A percentile compares a stretch with the other conserved stretches of the same genome.
phyloP scores from a whole-genome alignment of 2,888 invertebrate genomes.

The Rhimphoctona megacephalus region DNA sequence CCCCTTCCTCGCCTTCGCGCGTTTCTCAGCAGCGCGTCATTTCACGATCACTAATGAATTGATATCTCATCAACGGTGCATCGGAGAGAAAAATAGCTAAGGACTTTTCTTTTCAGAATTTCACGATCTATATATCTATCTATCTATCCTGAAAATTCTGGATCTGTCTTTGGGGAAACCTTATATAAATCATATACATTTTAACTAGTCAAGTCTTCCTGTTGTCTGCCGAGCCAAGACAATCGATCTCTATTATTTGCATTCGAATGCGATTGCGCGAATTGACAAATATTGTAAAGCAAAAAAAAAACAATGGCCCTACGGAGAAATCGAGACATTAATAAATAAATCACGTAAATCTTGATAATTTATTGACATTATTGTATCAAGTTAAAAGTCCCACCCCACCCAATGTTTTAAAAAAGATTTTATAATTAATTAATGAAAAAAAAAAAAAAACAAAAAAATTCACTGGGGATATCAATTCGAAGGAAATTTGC shows the following conservation, averaged over 20 bases:
- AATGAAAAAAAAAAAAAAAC: not conserved
- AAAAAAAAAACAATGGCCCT: conserved; percentile 17
- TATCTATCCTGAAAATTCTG: not conserved
- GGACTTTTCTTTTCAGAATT: not conserved
- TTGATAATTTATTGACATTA: conserved; percentile 15
- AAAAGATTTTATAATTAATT: not conserved
- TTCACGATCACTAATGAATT: not conserved
- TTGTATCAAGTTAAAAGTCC: not conserved
- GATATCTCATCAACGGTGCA: not conserved
- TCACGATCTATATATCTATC: not conserved
- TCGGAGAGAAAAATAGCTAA: not conserved
- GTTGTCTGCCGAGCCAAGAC: conserved; percentile 37
- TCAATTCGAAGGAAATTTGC: not conserved
- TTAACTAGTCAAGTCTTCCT: conserved; percentile 27
- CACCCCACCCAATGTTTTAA: not conserved
- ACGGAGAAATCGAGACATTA: not conserved
- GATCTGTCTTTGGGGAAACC: not conserved
- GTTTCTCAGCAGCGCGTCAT: not conserved
- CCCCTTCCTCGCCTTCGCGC: too few species aligned
- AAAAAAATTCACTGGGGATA: not conserved
- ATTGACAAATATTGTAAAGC: conserved; percentile 49
- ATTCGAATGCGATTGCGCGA: not conserved
- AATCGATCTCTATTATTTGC: conserved; percentile 17
- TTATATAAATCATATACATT: not conserved
- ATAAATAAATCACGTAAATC: conserved; percentile 23